A percentile compares a stretch with the other conserved stretches of the same genome.
Conservation (phyloP, 2,888 invertebrate genomes). For the Gymnosoma rotundatum region DNA sequence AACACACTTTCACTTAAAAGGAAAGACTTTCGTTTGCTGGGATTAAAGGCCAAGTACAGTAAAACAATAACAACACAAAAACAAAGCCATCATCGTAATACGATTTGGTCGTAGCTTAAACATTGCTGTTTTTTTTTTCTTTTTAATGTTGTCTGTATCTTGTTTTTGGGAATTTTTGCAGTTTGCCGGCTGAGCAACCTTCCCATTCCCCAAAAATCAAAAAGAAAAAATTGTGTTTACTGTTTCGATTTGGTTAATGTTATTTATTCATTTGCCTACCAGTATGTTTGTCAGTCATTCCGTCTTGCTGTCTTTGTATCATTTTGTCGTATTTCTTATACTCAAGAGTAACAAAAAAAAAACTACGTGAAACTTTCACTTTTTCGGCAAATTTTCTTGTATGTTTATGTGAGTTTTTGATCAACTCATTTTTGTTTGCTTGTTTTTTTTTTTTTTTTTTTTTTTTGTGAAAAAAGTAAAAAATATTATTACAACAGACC, state of each 20-base stretch:
- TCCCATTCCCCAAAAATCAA: slow-evolving; percentile 9
- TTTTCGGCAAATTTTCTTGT: slow-evolving; percentile 78
- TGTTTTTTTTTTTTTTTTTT: not conserved
- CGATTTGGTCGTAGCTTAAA: slow-evolving; percentile 31
- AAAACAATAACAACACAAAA: slow-evolving; percentile 14
- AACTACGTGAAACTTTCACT: slow-evolving; percentile 80
- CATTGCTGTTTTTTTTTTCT: slow-evolving; percentile 5
- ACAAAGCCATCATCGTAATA: slow-evolving; percentile 46
- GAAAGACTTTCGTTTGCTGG: slow-evolving; percentile 31
- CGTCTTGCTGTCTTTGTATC: slow-evolving; percentile 22
- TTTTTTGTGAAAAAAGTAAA: slow-evolving; percentile 21
- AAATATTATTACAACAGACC: slow-evolving; percentile 29
- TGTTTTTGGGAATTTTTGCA: slow-evolving; percentile 1
- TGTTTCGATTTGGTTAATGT: slow-evolving; percentile 14
- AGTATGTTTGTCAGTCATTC: slow-evolving; percentile 17
- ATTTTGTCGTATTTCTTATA: slow-evolving; percentile 38
- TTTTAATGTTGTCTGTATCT: not conserved
- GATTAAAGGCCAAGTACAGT: not conserved
- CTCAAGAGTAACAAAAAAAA: slow-evolving; percentile 58
- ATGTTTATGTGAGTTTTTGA: slow-evolving; percentile 19
- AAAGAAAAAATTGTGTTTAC: not conserved
- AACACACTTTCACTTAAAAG: slow-evolving; percentile 9
- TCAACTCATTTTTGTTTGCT: too few species aligned
- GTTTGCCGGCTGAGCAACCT: slow-evolving; percentile 39
- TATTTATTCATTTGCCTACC: slow-evolving; percentile 15